Evolutionary conservation across 2,888 invertebrate genomes (phyloP).

Genomic region (Volucella inanis): DNA sequence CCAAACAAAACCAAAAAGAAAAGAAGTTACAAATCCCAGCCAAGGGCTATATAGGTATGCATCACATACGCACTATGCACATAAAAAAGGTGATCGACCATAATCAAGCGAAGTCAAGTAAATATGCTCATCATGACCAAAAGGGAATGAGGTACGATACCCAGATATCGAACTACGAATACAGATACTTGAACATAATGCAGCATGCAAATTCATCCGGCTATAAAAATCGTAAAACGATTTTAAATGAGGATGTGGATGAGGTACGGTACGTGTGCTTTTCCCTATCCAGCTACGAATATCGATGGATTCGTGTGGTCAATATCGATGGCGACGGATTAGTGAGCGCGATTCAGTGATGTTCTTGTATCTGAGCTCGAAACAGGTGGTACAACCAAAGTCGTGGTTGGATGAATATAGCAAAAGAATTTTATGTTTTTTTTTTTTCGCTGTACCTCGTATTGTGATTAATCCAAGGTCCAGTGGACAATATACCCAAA

Average conservation of each 20-base stretch:
- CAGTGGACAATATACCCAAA: conserved; percentile 55
- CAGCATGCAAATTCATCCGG: conserved; percentile 63
- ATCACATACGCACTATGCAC: background rate
- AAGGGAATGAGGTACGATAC: conserved; percentile 23
- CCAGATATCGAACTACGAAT: background rate
- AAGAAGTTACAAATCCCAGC: background rate
- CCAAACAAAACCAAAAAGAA: background rate
- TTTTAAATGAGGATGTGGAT: conserved; percentile 39
- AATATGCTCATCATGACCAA: conserved; percentile 22
- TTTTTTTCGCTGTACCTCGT: conserved; percentile 4
- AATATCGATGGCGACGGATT: conserved; percentile 65
- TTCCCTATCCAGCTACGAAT: background rate
- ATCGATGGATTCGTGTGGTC: conserved; percentile 53
- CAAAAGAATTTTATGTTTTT: conserved; percentile 36
- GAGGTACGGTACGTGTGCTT: conserved; percentile 6
- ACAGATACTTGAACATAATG: conserved; percentile 29
- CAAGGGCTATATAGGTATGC: conserved; percentile 24
- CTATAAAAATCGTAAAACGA: conserved; percentile 45
- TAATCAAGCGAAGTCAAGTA: conserved; percentile 41
- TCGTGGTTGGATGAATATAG: conserved; percentile 49
- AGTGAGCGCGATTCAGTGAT: conserved; percentile 51
- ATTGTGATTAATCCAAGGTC: conserved; percentile 61
- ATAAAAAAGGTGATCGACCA: conserved; percentile 67
- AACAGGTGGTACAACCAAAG: conserved; percentile 58
- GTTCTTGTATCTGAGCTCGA: conserved; percentile 8